A percentile compares a stretch with the other conserved stretches of the same genome.
Conservation (phyloP, 2,888 invertebrate species). For the Eurois occulta region DNA sequence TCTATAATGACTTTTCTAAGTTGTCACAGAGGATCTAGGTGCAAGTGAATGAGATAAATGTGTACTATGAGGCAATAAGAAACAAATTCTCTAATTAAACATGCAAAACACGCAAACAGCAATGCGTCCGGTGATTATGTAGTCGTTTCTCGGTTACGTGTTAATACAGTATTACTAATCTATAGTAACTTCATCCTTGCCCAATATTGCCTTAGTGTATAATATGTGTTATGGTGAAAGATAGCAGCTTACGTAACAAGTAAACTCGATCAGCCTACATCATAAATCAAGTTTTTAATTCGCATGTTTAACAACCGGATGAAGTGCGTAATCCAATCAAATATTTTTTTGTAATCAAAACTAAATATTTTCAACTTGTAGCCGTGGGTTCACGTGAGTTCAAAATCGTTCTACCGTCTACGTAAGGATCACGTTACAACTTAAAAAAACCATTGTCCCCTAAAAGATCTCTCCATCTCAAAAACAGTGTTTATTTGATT, state of each 20-base stretch:
- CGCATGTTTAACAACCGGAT: not conserved
- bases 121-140: not conserved
- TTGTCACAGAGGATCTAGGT: not conserved
- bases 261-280: conserved; percentile 4
- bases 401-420: not conserved
- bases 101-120: not conserved
- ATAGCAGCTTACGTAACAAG: not conserved
- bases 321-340: not conserved
- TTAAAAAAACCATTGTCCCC: not conserved
- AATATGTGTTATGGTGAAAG: not conserved
- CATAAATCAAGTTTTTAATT: conserved; percentile 6
- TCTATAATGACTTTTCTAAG: not conserved
- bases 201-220: not conserved
- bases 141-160: not conserved
- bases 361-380: not conserved
- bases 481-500: conserved; percentile 1
- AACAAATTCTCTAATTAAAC: not conserved
- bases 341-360: not conserved
- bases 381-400: no score
- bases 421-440: conserved; percentile 1
- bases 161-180: not conserved
- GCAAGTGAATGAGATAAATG: not conserved
- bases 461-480: not conserved
- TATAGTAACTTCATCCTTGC: not conserved
- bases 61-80: not conserved